phyloP scores from a whole-genome alignment of 2,113 vertebrate genomes.

The Epinephelus cyanopodus region DNA sequence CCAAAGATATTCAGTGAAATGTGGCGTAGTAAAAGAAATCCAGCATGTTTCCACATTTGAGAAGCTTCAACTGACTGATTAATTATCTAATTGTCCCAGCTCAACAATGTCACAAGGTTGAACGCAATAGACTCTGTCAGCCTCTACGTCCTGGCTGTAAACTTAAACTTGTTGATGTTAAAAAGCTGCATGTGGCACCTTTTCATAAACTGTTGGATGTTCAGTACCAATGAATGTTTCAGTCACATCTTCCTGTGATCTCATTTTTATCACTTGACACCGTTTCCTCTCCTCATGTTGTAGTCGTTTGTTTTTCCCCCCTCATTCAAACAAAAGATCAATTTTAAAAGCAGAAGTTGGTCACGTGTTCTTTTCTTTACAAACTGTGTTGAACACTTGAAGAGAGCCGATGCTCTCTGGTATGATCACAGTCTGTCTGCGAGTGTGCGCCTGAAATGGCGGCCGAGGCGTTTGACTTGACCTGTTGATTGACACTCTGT shows the following conservation, averaged over 20 bases:
- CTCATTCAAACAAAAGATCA: not conserved
- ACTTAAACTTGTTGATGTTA: slow-evolving; percentile 1
- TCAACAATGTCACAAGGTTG: not conserved
- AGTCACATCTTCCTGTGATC: slow-evolving; percentile 35
- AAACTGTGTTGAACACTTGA: not conserved
- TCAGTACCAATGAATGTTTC: slow-evolving; percentile 53
- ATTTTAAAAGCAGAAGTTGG: not conserved
- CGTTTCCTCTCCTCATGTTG: not conserved
- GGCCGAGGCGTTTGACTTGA: not conserved
- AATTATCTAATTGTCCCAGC: not conserved
- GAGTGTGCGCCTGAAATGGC: not conserved
- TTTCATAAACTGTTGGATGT: slow-evolving; percentile 45
- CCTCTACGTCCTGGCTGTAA: not conserved
- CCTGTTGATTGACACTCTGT: not conserved
- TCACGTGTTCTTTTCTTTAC: not conserved
- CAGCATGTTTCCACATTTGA: not conserved
- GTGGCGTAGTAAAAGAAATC: not conserved
- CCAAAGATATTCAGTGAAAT: not conserved
- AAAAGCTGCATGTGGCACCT: slow-evolving; percentile 58
- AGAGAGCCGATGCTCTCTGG: not conserved
- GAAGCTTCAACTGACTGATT: not conserved
- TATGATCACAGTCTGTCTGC: not conserved
- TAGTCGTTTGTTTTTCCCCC: not conserved
- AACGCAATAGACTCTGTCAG: not conserved
- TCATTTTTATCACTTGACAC: slow-evolving; percentile 10